Conservation (phyloP, 2,797 vertebrate genomes). For the Lophius americanus region DNA sequence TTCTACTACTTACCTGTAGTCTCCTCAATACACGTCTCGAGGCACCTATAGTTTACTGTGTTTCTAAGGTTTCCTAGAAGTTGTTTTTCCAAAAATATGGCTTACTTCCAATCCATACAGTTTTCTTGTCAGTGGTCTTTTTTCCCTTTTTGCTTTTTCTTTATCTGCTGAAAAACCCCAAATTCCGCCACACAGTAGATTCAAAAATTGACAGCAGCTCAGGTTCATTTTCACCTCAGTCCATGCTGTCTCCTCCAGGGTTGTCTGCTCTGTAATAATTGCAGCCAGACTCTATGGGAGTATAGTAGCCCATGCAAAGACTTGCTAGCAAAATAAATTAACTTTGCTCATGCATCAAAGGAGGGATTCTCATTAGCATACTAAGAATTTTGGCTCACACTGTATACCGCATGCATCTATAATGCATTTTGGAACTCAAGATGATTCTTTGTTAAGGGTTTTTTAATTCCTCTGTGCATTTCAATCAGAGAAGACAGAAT, state of each 20-base stretch:
- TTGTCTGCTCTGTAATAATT: conserved; percentile 52
- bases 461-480: not conserved
- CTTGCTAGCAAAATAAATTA: conserved; percentile 31
- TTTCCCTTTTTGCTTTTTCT: conserved; percentile 56
- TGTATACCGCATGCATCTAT: not conserved
- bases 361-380: conserved; percentile 2
- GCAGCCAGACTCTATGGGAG: conserved; percentile 43
- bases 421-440: not conserved
- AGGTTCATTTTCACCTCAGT: conserved; percentile 53
- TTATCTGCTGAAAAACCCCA: conserved; percentile 42
- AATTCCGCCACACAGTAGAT: conserved; percentile 56
- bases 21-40: no score
- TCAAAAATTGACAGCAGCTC: conserved; percentile 62
- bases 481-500: not conserved
- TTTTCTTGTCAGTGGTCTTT: conserved; percentile 65
- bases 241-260: conserved; percentile 46
- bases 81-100: conserved; percentile 20
- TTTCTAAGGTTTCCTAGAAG: no score
- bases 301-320: conserved; percentile 40
- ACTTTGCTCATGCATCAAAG: conserved; percentile 45
- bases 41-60: not conserved
- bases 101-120: conserved; percentile 48
- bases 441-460: no score
- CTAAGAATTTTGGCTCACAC: not conserved
- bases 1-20: no score